Base-by-base conservation (phyloP, 2,797 vertebrate genomes). In the Leucoraja ocellata region DNA sequence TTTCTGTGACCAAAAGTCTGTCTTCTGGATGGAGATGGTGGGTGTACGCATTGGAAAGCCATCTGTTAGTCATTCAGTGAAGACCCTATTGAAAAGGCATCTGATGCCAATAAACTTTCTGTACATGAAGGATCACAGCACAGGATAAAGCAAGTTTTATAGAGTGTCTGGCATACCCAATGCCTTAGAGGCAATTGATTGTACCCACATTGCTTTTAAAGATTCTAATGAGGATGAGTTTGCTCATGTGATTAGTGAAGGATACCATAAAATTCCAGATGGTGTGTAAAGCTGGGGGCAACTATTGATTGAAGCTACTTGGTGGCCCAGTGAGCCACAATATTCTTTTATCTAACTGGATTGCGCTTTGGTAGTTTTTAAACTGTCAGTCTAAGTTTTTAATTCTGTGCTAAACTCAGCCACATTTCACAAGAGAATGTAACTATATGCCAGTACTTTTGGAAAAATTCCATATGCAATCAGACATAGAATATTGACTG, bases 191-290 rank as follows among this genome's bases (percentile, higher is more conserved):
- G 39, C 39, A 92, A 92, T 54, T 92, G 68, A 92, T 92, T 74
- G 73, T 92, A 92, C 90, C 90, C 90, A 92, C 90, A 76, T 92
- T 92, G 90, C 90, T 71, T 74, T 92, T 92, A 92, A 92, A 92
- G 73, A 54, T 73, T 92, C 71, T 92, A 92, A 92, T 92, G 90
- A 76, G 90, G 90, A 92, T 92, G 90, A 92, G 90, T 92, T 76
- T 92, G 36, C 71, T 76, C 54, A 25, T 92, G 90, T 92, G 90
- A 92, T 92, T 92, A 28, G 39, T 28, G 76, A 92, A 92, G 71
- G 36, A 92, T 92, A 74, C 90, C 46, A 92, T 92, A 92, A 92
- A 92, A 46, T 92, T 92, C 90, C 90, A 92, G 90, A 92, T 92
- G 90, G 68, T 74, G 68, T 76, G 68, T 92, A 76, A 92, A 74